Conservation (phyloP, 2,797 vertebrate genomes). For the Eupleurogrammus muticus region DNA sequence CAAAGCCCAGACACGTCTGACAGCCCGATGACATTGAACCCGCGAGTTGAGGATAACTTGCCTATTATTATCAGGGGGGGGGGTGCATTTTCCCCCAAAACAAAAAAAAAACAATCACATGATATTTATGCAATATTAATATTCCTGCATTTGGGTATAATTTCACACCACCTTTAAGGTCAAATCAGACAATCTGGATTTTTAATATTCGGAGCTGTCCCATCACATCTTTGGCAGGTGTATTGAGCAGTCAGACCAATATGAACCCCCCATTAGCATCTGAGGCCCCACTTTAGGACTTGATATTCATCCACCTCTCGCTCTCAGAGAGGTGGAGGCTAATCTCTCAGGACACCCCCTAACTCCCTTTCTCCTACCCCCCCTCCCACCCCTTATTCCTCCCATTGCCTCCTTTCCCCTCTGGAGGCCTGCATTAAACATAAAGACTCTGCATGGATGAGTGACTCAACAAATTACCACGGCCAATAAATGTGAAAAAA, state of each 20-base stretch:
- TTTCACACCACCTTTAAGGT: slow-evolving; percentile 19
- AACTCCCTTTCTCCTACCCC: slow-evolving; percentile 53
- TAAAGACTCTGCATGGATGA: slow-evolving; percentile 90
- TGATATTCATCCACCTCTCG: slow-evolving; percentile 78
- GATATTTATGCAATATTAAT: slow-evolving; percentile 1
- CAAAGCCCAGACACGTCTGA: slow-evolving; percentile 71
- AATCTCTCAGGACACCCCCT: slow-evolving; percentile 71
- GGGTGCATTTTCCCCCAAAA: slow-evolving; percentile 6
- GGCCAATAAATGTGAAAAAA: slow-evolving; percentile 84
- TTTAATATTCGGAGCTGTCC: slow-evolving; percentile 1
- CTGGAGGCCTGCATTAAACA: slow-evolving; percentile 88
- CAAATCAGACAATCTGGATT: slow-evolving; percentile 9
- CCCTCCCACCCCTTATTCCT: slow-evolving; percentile 25
- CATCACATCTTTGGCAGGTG: slow-evolving; percentile 76
- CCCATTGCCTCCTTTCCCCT: slow-evolving; percentile 55
- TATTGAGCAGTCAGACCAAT: slow-evolving; percentile 66
- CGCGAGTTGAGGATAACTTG: slow-evolving; percentile 38
- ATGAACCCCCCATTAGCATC: slow-evolving; percentile 83
- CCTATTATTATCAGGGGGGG: background rate
- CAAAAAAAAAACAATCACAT: background rate
- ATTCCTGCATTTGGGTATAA: background rate
- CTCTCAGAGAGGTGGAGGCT: slow-evolving; percentile 72
- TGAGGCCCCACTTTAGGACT: slow-evolving; percentile 80
- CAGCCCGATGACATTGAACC: slow-evolving; percentile 72
- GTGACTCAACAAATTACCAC: slow-evolving; percentile 90